Conservation (phyloP, 2,113 vertebrate species). For the Panthera leo region DNA sequence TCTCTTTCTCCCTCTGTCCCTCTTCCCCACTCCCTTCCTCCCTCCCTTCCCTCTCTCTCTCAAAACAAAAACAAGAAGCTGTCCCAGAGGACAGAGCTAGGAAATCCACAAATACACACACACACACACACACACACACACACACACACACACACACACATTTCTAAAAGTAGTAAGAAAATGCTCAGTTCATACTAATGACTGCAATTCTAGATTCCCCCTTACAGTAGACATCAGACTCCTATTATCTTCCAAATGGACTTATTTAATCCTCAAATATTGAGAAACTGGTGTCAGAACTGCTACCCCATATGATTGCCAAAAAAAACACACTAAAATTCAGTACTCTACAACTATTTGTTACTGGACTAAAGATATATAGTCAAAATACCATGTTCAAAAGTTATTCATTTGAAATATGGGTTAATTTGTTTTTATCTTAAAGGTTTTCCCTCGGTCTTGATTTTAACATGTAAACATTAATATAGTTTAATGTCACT, state of each 20-base stretch:
- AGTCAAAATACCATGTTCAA: neutral
- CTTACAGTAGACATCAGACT: neutral
- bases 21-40: too few relatives aligned
- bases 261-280: neutral
- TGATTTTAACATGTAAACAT: neutral
- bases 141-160: too few relatives aligned
- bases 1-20: too few relatives aligned
- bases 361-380: neutral
- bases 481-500: neutral
- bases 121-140: neutral
- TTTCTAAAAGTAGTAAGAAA: neutral
- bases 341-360: neutral
- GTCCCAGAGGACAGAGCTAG: neutral
- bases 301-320: neutral
- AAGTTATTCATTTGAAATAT: neutral
- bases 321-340: conserved; percentile 1
- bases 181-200: neutral
- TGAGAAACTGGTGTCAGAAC: neutral
- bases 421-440: neutral
- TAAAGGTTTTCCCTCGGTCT: neutral
- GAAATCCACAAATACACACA: neutral
- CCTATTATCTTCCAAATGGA: neutral
- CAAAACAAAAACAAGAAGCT: neutral
- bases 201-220: neutral
- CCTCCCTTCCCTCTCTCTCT: too few relatives aligned